These are phyloP conservation scores for Oncorhynchus masou DNA, from an alignment of 2,113 vertebrate genomes.

Conservation along the genomic window DNA sequence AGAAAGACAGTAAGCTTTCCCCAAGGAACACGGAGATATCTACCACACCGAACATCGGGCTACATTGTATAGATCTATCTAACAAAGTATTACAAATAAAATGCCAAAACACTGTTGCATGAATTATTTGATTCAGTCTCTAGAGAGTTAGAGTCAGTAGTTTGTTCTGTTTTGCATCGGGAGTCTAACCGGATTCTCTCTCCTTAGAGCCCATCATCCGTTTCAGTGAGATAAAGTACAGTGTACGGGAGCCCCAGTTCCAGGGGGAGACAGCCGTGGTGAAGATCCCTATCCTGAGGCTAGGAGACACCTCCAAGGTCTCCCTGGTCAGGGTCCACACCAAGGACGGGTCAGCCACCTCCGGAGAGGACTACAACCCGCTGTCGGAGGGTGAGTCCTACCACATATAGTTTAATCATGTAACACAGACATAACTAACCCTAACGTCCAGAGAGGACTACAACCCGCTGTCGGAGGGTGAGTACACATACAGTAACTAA, in stretches of 20 bases:
- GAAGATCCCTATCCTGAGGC: conserved; percentile 75
- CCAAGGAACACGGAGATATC: not conserved
- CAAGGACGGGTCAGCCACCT: conserved; percentile 84
- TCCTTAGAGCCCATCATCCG: conserved; percentile 78
- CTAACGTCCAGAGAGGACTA: conserved; percentile 81
- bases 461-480: conserved; percentile 82
- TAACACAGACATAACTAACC: no score
- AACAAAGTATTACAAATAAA: not conserved
- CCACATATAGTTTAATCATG: no score
- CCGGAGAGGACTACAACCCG: conserved; percentile 84
- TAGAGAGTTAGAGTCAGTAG: no score
- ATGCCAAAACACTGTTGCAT: not conserved
- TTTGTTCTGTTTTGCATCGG: not conserved
- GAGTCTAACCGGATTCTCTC: not conserved
- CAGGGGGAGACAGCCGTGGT: conserved; percentile 71
- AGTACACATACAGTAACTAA: conserved; percentile 8
- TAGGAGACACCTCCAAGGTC: conserved; percentile 80
- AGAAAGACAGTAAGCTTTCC: conserved; percentile 79
- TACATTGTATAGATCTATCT: not conserved
- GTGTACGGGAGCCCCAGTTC: conserved; percentile 77
- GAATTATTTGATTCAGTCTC: not conserved
- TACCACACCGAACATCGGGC: no score
- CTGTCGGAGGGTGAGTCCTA: conserved; percentile 76
- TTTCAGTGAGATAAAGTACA: conserved; percentile 84
- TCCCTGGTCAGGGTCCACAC: conserved; percentile 83